phyloP scores from a whole-genome alignment of 2,888 invertebrate genomes.

The Ectropis crepuscularia region DNA sequence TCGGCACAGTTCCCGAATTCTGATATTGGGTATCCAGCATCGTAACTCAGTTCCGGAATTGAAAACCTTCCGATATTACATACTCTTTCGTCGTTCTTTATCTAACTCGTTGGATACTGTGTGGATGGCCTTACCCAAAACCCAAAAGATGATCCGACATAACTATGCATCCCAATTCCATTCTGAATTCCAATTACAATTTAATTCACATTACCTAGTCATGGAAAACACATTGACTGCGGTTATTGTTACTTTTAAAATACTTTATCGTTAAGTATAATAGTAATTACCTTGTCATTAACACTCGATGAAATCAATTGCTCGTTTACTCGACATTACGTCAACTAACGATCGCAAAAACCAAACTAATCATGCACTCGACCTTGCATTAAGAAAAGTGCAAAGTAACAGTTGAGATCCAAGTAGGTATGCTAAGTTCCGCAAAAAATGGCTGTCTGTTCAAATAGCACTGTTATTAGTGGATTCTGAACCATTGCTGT shows the following conservation, averaged over 20 bases:
- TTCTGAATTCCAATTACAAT: too few relatives aligned
- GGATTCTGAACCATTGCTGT: constrained; percentile 1
- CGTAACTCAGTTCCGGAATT: too few relatives aligned
- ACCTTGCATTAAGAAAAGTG: constrained; percentile 30
- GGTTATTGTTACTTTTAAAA: neutral
- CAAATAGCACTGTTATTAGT: constrained; percentile 6
- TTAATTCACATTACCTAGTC: too few relatives aligned
- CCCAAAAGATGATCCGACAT: too few relatives aligned
- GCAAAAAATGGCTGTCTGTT: constrained; percentile 16
- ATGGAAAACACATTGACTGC: too few relatives aligned
- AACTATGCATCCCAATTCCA: too few relatives aligned
- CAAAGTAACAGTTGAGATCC: constrained; percentile 18
- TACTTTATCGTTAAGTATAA: neutral
- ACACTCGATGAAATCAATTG: constrained; percentile 14
- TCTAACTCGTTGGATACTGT: too few relatives aligned
- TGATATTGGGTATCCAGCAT: too few relatives aligned
- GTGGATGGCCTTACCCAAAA: too few relatives aligned
- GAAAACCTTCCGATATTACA: too few relatives aligned
- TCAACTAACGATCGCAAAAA: constrained; percentile 25
- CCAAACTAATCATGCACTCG: constrained; percentile 20
- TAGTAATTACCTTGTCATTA: constrained; percentile 10
- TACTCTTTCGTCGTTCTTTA: too few relatives aligned
- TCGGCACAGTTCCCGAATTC: too few relatives aligned
- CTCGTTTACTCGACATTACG: constrained; percentile 15
- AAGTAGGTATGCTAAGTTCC: neutral